Evolutionary conservation across 1,140 invertebrate species (phyloP), one percentile per base, ranked within the genome.

Genomic region (Linepithema humile): DNA sequence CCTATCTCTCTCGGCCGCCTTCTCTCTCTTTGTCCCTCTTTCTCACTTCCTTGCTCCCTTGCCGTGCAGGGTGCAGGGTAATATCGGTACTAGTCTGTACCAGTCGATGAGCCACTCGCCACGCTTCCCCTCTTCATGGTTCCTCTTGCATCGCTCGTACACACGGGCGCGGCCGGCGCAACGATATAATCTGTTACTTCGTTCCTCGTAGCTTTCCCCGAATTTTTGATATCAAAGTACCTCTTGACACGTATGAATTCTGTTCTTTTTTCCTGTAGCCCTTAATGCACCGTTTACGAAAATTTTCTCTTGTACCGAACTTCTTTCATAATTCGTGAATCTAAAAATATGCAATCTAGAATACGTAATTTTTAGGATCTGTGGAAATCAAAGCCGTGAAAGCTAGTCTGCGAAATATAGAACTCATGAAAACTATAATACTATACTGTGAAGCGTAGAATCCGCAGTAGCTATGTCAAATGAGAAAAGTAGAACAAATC

Each of bases 21-120:
- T 85, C 73, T 50, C 78, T 72, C 70, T 64, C 57, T 43, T 35
- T 26, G 29, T 67, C 57, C 32, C 70, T 57, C 77, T 26, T 15
- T 84, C 40, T 62, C 35, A 75, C 78, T 83, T 55, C 70, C 62
- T 55, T 50, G 20, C 26, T 50, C 29, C 62, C 82, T 88, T 83
- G 86, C 88, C 87, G 86, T 86, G 83, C 88, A 86, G 89, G 89
- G 92, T 91, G 84, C 89, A 89, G 91, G 90, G 91, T 93, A 93
- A 94, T 93, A 94, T 93, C 88, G 91, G 92, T 94, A 91, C 93
- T 93, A 93, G 90, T 87, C 89, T 88, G 93, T 94, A 90, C 92
- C 92, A 93, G 92, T 90, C 92, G 90, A 93, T 89, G 90, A 89
- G 90, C 86, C 88, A 86, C 89, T 87, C 89, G 83, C 88, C 86